These are phyloP conservation scores for Slavum lentiscoides DNA, from an alignment of 2,888 invertebrate genomes.

Conservation along the genomic window DNA sequence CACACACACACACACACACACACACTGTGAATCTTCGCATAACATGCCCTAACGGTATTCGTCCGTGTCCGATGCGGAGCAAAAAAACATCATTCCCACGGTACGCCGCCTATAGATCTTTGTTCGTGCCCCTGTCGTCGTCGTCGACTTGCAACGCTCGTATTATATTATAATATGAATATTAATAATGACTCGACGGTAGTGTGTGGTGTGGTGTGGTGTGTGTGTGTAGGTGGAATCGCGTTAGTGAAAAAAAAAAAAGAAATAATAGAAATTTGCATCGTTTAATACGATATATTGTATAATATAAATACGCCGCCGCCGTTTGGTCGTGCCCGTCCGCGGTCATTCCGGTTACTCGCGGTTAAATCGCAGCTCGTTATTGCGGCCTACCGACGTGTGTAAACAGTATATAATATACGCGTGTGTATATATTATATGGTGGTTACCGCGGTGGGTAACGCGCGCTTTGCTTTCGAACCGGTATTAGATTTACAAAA, in stretches of 20 bases:
- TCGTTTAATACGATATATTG: neutral
- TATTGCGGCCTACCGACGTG: too few relatives aligned
- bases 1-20: neutral
- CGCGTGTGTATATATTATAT: too few relatives aligned
- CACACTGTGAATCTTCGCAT: neutral
- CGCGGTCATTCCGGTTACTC: neutral
- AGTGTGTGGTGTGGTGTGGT: neutral
- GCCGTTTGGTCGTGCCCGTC: too few relatives aligned
- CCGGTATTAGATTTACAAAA: too few relatives aligned
- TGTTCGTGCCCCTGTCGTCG: constrained; percentile 20
- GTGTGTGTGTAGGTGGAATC: neutral
- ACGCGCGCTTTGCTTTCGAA: too few relatives aligned
- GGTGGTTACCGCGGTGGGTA: too few relatives aligned
- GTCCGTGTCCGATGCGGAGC: constrained; percentile 3
- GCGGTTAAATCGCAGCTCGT: neutral
- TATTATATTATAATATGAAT: neutral
- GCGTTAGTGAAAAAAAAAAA: constrained; percentile 37
- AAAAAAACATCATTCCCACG: constrained; percentile 37
- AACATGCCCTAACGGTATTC: constrained; percentile 33
- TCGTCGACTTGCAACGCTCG: constrained; percentile 10
- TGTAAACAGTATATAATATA: too few relatives aligned
- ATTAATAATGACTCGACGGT: neutral
- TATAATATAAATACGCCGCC: neutral
- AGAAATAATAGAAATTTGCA: neutral
- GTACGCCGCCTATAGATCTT: neutral